phyloP scores from a whole-genome alignment of 1,140 invertebrate species.

The Drosophila setifemur region DNA sequence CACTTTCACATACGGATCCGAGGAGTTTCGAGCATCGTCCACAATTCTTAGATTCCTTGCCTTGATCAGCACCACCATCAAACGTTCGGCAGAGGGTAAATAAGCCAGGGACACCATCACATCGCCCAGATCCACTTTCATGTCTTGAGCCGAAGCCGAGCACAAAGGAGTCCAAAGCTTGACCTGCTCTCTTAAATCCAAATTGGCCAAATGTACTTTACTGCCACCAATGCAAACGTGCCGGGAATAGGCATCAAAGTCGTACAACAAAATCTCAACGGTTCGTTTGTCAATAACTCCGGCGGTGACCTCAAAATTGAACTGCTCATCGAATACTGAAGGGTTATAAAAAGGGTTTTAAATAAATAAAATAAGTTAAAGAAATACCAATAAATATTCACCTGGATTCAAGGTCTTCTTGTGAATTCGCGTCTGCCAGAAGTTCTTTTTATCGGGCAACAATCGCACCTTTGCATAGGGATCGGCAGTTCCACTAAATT shows the following conservation, averaged over 20 bases:
- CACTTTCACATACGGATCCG: slow-evolving; percentile 93
- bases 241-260: slow-evolving; percentile 87
- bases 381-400: slow-evolving; percentile 47
- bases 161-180: slow-evolving; percentile 83
- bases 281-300: slow-evolving; percentile 84
- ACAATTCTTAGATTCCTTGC: slow-evolving; percentile 85
- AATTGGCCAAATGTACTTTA: slow-evolving; percentile 83
- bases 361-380: neutral
- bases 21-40: slow-evolving; percentile 84
- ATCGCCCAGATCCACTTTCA: slow-evolving; percentile 85
- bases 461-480: slow-evolving; percentile 85
- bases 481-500: slow-evolving; percentile 85
- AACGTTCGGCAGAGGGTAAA: slow-evolving; percentile 86
- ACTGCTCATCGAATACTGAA: slow-evolving; percentile 87
- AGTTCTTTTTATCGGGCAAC: slow-evolving; percentile 84
- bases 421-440: slow-evolving; percentile 86
- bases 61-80: slow-evolving; percentile 87
- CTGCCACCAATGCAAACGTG: slow-evolving; percentile 85
- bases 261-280: slow-evolving; percentile 84
- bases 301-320: slow-evolving; percentile 88
- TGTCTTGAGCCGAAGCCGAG: slow-evolving; percentile 81
- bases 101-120: slow-evolving; percentile 88
- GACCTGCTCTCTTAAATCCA: slow-evolving; percentile 83
- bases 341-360: slow-evolving; percentile 55
- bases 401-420: slow-evolving; percentile 86